Base-by-base conservation (phyloP, 2,113 vertebrate species). In the Pionites leucogaster region DNA sequence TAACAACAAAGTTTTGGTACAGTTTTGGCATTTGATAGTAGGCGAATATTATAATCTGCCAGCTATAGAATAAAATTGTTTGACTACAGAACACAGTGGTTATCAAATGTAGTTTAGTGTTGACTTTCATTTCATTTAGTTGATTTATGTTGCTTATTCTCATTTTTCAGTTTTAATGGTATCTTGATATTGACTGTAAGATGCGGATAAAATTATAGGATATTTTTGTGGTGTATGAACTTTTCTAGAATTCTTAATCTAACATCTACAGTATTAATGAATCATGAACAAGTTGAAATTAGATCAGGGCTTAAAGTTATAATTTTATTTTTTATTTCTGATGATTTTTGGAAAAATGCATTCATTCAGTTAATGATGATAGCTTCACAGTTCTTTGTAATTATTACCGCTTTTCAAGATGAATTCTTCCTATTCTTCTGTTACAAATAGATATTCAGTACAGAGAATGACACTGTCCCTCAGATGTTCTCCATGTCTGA, bases 401-500 rank as follows among this genome's bases (percentile, higher is more conserved):
- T 62, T 82, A 25, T 72, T 87, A 35, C 24, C 82, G 49, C 49
- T 79, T 97, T 91, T 80, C 44, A 91, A 91, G 71, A 80, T 53
- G 0, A 91, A 64, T 85, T 82, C 70, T 46, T 87, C 33, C 18
- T 25, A 27, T 91, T 89, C 24, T 91, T 91, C 90, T 62, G 19
- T 62, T 72, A 37, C 31, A 82, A 92, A 64, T 37, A 76, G 24
- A 72, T 75, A 84, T 85, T 89, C 62, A 53, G 55, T 92, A 65
- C 68, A 67, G 72, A 76, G 25, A 71, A 46, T 91, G 71, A 47
- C 92, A 94, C 77, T 88, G 37, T 92, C 37, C 69, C 23, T 82
- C 87, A 90, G 50, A 71, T 94, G 71, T 90, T 88, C 86, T 90
- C 64, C 70, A 14, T 77, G 69, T 82, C 69, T 94, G 84, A 93